Evolutionary conservation across 2,113 vertebrate species (phyloP).

Genomic region (Rhegmatorhina hoffmannsi): DNA sequence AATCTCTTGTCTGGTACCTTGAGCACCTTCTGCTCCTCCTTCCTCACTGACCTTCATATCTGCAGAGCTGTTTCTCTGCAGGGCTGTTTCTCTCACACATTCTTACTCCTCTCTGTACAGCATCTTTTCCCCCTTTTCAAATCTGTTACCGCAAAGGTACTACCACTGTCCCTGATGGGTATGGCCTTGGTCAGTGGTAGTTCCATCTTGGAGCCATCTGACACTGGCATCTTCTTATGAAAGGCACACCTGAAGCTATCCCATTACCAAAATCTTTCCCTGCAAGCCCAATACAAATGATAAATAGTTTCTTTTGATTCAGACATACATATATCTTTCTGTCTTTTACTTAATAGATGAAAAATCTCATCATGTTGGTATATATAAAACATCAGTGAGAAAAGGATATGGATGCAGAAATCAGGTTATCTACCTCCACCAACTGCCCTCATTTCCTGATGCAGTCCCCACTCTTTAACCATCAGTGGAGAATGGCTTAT

Average conservation of each 20-base stretch:
- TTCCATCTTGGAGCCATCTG: background rate
- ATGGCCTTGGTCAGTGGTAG: background rate
- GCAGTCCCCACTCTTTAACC: background rate
- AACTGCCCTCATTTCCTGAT: background rate
- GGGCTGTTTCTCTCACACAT: background rate
- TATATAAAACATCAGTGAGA: background rate
- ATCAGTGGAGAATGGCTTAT: background rate
- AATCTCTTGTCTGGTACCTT: background rate
- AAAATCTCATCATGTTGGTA: fast-evolving
- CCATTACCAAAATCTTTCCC: background rate
- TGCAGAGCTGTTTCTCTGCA: background rate
- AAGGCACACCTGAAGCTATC: background rate
- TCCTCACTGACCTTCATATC: background rate
- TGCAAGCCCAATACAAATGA: background rate
- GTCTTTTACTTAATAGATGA: background rate
- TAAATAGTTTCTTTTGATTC: background rate
- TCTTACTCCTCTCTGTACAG: background rate
- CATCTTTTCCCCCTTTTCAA: background rate
- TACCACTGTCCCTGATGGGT: background rate
- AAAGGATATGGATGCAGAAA: background rate
- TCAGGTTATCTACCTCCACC: background rate
- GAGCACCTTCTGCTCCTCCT: background rate
- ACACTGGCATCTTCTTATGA: background rate
- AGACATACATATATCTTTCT: background rate
- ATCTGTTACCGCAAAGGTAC: background rate